A percentile compares a stretch with the other conserved stretches of the same genome.
phyloP scores from a whole-genome alignment of 2,797 vertebrate genomes.

The Lepilemur septentrionalis region DNA sequence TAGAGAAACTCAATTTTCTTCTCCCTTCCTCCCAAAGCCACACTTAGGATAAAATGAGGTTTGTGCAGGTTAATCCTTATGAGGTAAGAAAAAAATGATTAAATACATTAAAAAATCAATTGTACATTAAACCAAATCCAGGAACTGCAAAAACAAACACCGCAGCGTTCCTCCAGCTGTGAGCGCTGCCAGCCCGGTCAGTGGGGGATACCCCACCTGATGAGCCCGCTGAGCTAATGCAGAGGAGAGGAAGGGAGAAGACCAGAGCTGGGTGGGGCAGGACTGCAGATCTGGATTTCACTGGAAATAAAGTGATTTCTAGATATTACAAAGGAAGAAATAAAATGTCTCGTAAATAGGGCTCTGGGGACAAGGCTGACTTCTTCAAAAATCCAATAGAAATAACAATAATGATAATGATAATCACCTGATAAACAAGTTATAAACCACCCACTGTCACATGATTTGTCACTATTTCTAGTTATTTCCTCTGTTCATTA shows the following conservation, averaged over 20 bases:
- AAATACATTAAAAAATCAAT: constrained; percentile 82
- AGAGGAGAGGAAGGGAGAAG: neutral
- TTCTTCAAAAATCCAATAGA: constrained; percentile 44
- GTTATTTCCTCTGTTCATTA: constrained; percentile 55
- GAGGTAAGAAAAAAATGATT: constrained; percentile 80
- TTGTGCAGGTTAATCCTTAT: constrained; percentile 80
- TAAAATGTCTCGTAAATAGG: constrained; percentile 16
- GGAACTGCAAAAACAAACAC: constrained; percentile 71
- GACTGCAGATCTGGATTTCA: neutral
- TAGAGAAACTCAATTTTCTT: constrained; percentile 77
- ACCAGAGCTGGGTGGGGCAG: rapidly evolving
- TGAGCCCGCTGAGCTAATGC: neutral
- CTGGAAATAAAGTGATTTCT: constrained; percentile 58
- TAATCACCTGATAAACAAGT: constrained; percentile 54
- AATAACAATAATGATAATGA: constrained; percentile 32
- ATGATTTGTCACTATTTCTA: constrained; percentile 5
- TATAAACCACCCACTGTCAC: constrained; percentile 4
- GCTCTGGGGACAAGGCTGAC: constrained; percentile 41
- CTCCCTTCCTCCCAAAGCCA: constrained; percentile 80
- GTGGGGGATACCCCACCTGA: constrained; percentile 51
- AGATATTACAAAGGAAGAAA: constrained; percentile 46
- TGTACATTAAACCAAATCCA: constrained; percentile 80
- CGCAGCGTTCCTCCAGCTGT: neutral
- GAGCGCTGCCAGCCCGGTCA: constrained; percentile 31
- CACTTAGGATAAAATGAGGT: constrained; percentile 80